These are phyloP conservation scores for Julus scandinavius DNA, from an alignment of 2,888 invertebrate genomes.

Conservation along the genomic window DNA sequence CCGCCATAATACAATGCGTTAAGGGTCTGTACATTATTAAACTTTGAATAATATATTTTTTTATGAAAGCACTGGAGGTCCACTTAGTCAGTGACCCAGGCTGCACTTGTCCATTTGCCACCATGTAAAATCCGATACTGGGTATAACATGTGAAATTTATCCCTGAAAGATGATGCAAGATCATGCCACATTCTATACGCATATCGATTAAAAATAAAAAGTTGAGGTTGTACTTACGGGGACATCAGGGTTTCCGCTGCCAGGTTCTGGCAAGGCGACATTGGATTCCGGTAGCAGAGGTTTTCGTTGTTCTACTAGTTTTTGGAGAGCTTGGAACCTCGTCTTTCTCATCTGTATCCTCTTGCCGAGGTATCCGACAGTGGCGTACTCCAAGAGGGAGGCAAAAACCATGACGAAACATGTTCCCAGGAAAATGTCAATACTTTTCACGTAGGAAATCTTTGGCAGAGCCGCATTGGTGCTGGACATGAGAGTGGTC, in stretches of 20 bases:
- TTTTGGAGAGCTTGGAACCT: constrained; percentile 90
- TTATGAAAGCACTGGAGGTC: too few relatives aligned
- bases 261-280: constrained; percentile 56
- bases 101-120: too few relatives aligned
- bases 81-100: too few relatives aligned
- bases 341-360: constrained; percentile 96
- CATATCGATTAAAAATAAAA: not conserved
- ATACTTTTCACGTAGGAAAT: constrained; percentile 98
- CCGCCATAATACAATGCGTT: too few relatives aligned
- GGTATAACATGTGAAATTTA: too few relatives aligned
- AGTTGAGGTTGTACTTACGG: constrained; percentile 34
- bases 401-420: constrained; percentile 99
- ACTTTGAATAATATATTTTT: too few relatives aligned
- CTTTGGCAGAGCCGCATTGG: constrained; percentile 96
- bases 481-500: constrained; percentile 97
- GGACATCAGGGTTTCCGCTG: constrained; percentile 54
- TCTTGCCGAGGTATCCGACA: constrained; percentile 97
- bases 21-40: too few relatives aligned
- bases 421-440: constrained; percentile 96
- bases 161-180: not conserved
- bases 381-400: constrained; percentile 97
- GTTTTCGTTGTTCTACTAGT: constrained; percentile 91
- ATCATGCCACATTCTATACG: too few relatives aligned
- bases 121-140: too few relatives aligned
- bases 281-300: constrained; percentile 63